phyloP scores from a whole-genome alignment of 2,888 invertebrate species.

The Gymnosoma rotundatum region DNA sequence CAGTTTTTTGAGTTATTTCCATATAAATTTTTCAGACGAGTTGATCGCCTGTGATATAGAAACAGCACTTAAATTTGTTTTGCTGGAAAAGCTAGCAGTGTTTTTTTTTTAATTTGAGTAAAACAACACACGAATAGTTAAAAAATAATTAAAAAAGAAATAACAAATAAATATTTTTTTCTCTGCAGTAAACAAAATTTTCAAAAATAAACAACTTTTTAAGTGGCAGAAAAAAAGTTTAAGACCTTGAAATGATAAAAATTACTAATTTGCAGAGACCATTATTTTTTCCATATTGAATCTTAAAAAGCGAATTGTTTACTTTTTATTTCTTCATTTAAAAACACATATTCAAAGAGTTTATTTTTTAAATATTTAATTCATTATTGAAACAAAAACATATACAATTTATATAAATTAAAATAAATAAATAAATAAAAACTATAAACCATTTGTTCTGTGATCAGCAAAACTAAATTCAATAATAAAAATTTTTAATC shows the following conservation, averaged over 20 bases:
- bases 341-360: not conserved
- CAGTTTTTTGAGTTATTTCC: too few relatives aligned
- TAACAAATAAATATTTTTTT: slow-evolving; percentile 6
- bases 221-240: too few relatives aligned
- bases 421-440: slow-evolving; percentile 37
- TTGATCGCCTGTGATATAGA: too few relatives aligned
- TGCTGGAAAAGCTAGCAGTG: slow-evolving; percentile 10
- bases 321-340: too few relatives aligned
- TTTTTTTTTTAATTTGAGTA: not conserved
- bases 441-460: slow-evolving; percentile 70
- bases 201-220: slow-evolving; percentile 17
- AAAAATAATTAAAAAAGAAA: slow-evolving; percentile 18
- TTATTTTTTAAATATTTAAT: not conserved
- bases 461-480: slow-evolving; percentile 65
- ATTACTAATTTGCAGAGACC: not conserved
- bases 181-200: slow-evolving; percentile 31
- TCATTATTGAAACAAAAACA: slow-evolving; percentile 59
- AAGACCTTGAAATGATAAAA: not conserved
- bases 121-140: slow-evolving; percentile 44
- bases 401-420: slow-evolving; percentile 53
- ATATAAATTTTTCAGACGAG: too few relatives aligned
- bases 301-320: not conserved
- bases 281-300: not conserved
- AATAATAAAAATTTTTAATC: slow-evolving; percentile 50
- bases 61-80: not conserved